Evolutionary conservation across 1,140 invertebrate species (phyloP).

Genomic region (Brachionus paranguensis): DNA sequence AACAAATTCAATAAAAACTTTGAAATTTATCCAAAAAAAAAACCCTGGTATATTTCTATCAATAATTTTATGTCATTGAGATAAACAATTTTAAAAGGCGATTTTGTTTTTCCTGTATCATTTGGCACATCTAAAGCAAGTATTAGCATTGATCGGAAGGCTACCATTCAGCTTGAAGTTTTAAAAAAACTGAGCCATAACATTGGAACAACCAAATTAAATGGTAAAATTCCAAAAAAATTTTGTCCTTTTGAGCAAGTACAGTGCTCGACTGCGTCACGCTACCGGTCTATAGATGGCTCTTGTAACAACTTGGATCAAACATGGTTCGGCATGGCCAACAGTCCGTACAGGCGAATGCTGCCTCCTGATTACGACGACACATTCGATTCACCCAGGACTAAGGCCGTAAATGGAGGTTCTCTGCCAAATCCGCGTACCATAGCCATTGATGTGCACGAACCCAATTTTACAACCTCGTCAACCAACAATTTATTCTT

Average conservation of each 20-base stretch:
- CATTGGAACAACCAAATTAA: neutral
- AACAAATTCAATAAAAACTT: neutral
- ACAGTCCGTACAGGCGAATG: neutral
- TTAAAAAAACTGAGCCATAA: neutral
- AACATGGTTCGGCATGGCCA: neutral
- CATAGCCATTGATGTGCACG: constrained; percentile 66
- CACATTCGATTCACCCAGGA: neutral
- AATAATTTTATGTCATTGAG: neutral
- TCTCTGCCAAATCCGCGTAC: constrained; percentile 77
- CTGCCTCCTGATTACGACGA: constrained; percentile 10
- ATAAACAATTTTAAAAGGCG: neutral
- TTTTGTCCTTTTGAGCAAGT: constrained; percentile 7
- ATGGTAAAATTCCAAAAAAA: constrained; percentile 22
- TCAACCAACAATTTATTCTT: constrained; percentile 51
- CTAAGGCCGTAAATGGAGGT: constrained; percentile 49
- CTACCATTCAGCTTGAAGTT: neutral
- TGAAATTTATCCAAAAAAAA: neutral
- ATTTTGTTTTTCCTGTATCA: neutral
- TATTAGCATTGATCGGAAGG: neutral
- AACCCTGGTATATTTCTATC: neutral
- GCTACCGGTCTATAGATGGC: constrained; percentile 17
- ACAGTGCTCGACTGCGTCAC: neutral
- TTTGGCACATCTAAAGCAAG: neutral
- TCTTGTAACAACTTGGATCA: constrained; percentile 30
- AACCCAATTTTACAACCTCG: neutral